These are phyloP conservation scores for Gambusia holbrooki DNA, from an alignment of 2,113 vertebrate species.

Conservation along the genomic window DNA sequence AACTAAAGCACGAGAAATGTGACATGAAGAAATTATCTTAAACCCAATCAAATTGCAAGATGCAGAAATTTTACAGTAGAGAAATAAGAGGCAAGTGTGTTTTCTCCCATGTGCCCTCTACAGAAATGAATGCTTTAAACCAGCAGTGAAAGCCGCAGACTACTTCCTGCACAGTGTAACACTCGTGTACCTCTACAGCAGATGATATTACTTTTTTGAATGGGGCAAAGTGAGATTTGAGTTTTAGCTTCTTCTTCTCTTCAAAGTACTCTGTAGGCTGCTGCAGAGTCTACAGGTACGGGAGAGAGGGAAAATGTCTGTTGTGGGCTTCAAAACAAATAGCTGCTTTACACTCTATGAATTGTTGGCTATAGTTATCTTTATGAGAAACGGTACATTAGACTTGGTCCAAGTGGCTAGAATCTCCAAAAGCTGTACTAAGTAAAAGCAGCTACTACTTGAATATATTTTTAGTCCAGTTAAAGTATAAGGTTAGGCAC, in stretches of 20 bases:
- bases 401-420: not conserved
- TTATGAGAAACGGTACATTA: not conserved
- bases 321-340: conserved; percentile 17
- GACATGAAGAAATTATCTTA: not conserved
- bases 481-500: too few relatives aligned
- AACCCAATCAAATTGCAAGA: not conserved
- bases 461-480: too few relatives aligned
- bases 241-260: conserved; percentile 13
- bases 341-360: not conserved
- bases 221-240: conserved; percentile 15
- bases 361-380: not conserved
- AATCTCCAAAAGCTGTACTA: not conserved
- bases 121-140: conserved; percentile 5
- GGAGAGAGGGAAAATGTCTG: conserved; percentile 10
- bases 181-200: conserved; percentile 1
- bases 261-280: conserved; percentile 18
- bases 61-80: not conserved
- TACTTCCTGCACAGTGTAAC: conserved; percentile 20
- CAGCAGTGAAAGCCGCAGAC: conserved; percentile 12
- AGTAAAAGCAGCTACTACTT: not conserved
- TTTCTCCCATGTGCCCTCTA: conserved; percentile 1
- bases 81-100: not conserved
- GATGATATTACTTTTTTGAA: conserved; percentile 1
- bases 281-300: conserved; percentile 45
- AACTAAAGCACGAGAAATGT: not conserved